A percentile compares a stretch with the other conserved stretches of the same genome.
Evolutionary conservation across 2,797 vertebrate genomes (phyloP).

Genomic region (Tenualosa thibaudeaui): DNA sequence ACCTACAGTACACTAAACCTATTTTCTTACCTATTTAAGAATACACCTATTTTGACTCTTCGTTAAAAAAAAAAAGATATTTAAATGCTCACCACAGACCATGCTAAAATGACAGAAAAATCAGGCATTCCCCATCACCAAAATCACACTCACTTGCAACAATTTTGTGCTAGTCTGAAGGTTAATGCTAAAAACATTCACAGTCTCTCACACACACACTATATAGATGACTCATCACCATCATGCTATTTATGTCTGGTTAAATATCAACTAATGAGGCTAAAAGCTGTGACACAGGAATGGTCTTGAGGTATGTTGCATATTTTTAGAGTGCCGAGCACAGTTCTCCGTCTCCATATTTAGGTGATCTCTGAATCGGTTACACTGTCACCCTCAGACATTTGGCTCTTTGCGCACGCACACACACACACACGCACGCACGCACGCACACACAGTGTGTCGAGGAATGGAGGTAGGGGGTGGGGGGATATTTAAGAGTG

Average conservation of each 20-base stretch:
- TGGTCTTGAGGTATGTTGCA: not conserved
- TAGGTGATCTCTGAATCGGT: not conserved
- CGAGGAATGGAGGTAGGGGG: not conserved
- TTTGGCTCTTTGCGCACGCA: not conserved
- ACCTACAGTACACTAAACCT: too few relatives aligned
- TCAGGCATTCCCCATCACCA: not conserved
- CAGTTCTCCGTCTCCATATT: not conserved
- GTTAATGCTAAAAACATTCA: too few relatives aligned
- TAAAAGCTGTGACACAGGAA: not conserved
- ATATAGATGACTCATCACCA: not conserved
- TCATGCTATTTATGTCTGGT: conserved; percentile 6
- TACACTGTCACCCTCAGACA: not conserved
- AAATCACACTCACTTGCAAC: not conserved
- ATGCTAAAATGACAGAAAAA: too few relatives aligned
- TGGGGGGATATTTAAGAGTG: not conserved
- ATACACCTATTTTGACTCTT: too few relatives aligned
- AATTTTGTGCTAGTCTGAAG: not conserved
- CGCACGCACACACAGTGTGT: not conserved
- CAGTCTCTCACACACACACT: not conserved
- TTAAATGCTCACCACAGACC: too few relatives aligned
- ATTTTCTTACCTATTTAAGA: too few relatives aligned
- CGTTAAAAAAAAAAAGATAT: too few relatives aligned
- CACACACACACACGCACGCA: conserved; percentile 31
- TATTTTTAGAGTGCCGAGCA: not conserved
- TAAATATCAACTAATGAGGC: conserved; percentile 21